Evolutionary conservation across 2,797 vertebrate genomes (phyloP), one percentile per base, ranked within the genome.

Genomic region (Parauchenoglanis ngamensis): DNA sequence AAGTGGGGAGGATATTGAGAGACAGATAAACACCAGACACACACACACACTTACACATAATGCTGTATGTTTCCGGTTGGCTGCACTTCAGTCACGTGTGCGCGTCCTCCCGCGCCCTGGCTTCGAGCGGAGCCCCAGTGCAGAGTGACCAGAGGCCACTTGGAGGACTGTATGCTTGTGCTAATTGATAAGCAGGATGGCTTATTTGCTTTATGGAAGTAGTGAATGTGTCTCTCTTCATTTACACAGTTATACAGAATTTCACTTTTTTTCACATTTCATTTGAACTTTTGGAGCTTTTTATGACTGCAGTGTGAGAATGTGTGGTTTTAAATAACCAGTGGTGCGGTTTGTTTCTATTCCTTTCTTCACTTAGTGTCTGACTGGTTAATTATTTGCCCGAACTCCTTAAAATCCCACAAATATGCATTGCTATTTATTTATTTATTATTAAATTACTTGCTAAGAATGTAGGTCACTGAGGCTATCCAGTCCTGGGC

Each of bases 381-480:
- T 49, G 63, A 56, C 46, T 49, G 52, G 35, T 23, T 57, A 28
- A 28, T 54, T 17, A 52, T 54, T 54, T 54, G 25, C n/a, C 13
- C 2, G 15, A 75, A 75, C 11, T 23, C 40, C 10, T 23, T 46
- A 23, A 46, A 73, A 46, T 46, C 21, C 70, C 70, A 44, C 40
- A 73, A 44, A 44, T 15, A 11, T 46, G 72, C 44, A 25, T 40
- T 70, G 8, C 3, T 2, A 25, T 61, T 2, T 61, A 61, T 61
- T 61, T 61, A 25, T 61, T 63, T 63, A 8, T 25, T 63, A n/a
- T 44, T 85, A 35, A 75, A 75, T 68, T 3, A 28, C 80, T 44
- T 84, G 40, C 72, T 8, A 0, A 13, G 57, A 83, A 88, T 88
- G 83, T 88, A 68, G 87, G 87, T 87, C 85, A 88, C 31, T 83